Conservation (phyloP, 35 echinoderm and acorn worm genomes). For the Acanthaster planci region DNA sequence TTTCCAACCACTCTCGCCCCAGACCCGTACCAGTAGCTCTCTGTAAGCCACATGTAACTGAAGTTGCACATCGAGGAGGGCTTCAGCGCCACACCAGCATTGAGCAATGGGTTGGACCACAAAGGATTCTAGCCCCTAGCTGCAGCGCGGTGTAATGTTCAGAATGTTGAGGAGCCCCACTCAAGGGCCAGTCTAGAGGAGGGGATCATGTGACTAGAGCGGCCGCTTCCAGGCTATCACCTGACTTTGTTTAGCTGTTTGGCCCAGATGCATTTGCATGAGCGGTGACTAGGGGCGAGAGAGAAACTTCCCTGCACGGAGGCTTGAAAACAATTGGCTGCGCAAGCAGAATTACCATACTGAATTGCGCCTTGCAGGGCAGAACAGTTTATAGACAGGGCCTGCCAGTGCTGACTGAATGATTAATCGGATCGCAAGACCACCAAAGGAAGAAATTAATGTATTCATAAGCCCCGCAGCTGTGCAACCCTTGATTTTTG, state of each 20-base stretch:
- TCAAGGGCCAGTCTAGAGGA: not conserved
- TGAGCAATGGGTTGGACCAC: too few species aligned
- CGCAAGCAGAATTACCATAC: not conserved
- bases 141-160: not conserved
- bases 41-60: too few species aligned
- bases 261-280: constrained; percentile 8
- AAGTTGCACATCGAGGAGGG: too few species aligned
- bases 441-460: not conserved
- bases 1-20: too few species aligned
- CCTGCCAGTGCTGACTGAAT: not conserved
- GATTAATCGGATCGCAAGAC: constrained; percentile 7
- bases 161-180: not conserved
- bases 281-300: not conserved
- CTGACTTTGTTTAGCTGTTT: too few species aligned
- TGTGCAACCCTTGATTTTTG: constrained; percentile 2
- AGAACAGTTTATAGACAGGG: not conserved
- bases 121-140: not conserved
- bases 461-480: constrained; percentile 2
- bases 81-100: too few species aligned
- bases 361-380: not conserved
- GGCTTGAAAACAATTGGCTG: not conserved
- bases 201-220: not conserved
- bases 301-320: not conserved
- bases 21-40: too few species aligned
- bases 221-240: too few species aligned